phyloP scores from a whole-genome alignment of 2,797 vertebrate species.

The Brachyalestes nurse region DNA sequence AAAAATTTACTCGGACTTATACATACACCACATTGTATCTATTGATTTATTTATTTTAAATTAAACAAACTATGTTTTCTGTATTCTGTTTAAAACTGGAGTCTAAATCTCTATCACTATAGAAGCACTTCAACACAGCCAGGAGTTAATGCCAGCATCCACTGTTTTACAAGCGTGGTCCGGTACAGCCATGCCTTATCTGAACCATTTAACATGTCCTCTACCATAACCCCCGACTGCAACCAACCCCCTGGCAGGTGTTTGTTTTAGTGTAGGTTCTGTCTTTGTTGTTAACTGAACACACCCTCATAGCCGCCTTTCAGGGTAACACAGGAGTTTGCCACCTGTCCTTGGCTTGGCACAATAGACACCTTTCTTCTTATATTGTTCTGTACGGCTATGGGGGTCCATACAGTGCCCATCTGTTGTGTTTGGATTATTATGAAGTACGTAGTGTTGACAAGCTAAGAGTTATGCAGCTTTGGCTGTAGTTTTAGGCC shows the following conservation, averaged over 20 bases:
- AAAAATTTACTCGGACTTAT: no score
- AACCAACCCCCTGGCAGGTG: slow-evolving; percentile 13
- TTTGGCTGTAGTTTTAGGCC: neutral
- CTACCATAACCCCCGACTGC: neutral
- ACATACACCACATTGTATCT: no score
- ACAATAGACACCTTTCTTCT: neutral
- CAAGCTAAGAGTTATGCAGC: neutral
- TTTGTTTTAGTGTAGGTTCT: neutral
- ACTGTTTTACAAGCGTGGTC: neutral
- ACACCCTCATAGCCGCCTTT: neutral
- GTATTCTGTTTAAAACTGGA: no score
- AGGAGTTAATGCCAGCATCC: neutral
- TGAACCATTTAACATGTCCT: neutral
- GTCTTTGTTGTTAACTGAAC: slow-evolving; percentile 11
- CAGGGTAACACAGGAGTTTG: slow-evolving; percentile 6
- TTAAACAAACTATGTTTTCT: no score
- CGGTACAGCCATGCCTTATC: neutral
- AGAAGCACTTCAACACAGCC: no score
- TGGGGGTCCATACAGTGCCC: neutral
- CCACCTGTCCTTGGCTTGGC: neutral
- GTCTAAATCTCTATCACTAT: no score
- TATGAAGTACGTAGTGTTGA: neutral
- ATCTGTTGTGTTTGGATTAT: neutral
- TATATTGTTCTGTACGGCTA: neutral
- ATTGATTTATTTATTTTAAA: no score